Base-by-base conservation (phyloP, 2,888 invertebrate genomes). In the Spatulosminthurus flaviceps region DNA sequence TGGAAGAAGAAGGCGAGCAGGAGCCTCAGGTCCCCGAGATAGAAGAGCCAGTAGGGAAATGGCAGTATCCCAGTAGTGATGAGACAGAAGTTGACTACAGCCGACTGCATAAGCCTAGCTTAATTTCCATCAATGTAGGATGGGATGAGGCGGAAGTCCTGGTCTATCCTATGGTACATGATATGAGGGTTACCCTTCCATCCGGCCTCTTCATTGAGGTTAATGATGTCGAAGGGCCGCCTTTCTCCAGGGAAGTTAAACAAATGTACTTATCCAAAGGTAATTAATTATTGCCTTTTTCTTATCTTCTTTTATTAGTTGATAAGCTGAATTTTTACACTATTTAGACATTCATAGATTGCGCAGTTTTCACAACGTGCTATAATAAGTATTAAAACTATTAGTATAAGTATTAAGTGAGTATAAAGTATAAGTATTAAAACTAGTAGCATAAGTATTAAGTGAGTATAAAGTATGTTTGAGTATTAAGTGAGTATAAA, bases 1-100 rank as follows among this genome's bases (percentile, higher is more conserved):
- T 19, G 5, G 51, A 51, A n/a, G 61, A 41, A 16, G 77, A 72
- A 24, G 70, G 64, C n/a, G 42, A 43, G 21, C 60, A 29, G 5
- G 79, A 75, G 60, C n/a, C 24, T 22, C 73, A 9, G n/a, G 51
- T 51, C 2, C 16, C 16, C 9, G 51, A 51, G 16, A n/a, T 51
- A 19, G 70, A 34, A 41, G 16, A n/a, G 13, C 60, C 69, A 1
- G 61, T 60, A 1, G 81, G 81, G 1, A 81, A 84, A 11, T 84
- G 83, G 83, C 79, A 81, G 66, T 84, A 84, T 77, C 81, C 82
- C 1, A 79, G 77, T 19, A 82, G 83, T 76, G 84, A 84, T 64
- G 78, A 81, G 26, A 82, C 82, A 24, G 84, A 83, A 0, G 81
- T 79, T 2, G 77, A 77, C 19, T 11, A 13, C 0, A 26, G 26